phyloP scores from a whole-genome alignment of 2,888 invertebrate genomes.

The Osedax fenrisi region DNA sequence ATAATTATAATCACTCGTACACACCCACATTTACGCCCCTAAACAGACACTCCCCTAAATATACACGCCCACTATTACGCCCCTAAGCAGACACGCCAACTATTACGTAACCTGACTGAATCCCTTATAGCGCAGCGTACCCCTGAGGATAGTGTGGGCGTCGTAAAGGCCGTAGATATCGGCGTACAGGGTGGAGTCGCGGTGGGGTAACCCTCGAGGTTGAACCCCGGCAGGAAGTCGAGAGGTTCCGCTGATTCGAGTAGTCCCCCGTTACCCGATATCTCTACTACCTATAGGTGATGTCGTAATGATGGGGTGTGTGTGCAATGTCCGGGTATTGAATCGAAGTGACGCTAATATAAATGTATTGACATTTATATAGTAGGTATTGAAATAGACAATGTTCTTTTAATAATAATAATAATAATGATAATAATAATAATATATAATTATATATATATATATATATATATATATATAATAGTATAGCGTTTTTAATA shows the following conservation, averaged over 20 bases:
- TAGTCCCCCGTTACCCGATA: constrained; percentile 68
- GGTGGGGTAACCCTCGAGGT: constrained; percentile 86
- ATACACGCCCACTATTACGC: too few relatives aligned
- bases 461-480: too few relatives aligned
- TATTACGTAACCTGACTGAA: constrained; percentile 12
- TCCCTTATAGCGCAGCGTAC: constrained; percentile 75
- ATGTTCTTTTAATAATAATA: too few relatives aligned
- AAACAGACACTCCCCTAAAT: too few relatives aligned
- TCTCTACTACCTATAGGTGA: constrained; percentile 65
- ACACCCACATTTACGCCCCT: too few relatives aligned
- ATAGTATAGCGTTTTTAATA: too few relatives aligned
- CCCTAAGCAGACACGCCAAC: too few relatives aligned
- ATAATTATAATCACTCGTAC: neutral
- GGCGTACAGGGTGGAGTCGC: constrained; percentile 80
- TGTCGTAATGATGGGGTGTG: constrained; percentile 69
- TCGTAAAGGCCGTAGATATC: constrained; percentile 72
- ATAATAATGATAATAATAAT: too few relatives aligned
- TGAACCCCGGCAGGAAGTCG: constrained; percentile 87
- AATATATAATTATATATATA: too few relatives aligned
- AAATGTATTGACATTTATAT: too few relatives aligned
- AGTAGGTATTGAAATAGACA: too few relatives aligned
- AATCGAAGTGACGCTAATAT: too few relatives aligned
- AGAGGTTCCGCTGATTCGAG: constrained; percentile 69
- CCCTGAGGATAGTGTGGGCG: constrained; percentile 74
- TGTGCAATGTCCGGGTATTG: constrained; percentile 80